These are phyloP conservation scores for Scomber japonicus DNA, from an alignment of 2,113 vertebrate genomes.

Conservation along the genomic window DNA sequence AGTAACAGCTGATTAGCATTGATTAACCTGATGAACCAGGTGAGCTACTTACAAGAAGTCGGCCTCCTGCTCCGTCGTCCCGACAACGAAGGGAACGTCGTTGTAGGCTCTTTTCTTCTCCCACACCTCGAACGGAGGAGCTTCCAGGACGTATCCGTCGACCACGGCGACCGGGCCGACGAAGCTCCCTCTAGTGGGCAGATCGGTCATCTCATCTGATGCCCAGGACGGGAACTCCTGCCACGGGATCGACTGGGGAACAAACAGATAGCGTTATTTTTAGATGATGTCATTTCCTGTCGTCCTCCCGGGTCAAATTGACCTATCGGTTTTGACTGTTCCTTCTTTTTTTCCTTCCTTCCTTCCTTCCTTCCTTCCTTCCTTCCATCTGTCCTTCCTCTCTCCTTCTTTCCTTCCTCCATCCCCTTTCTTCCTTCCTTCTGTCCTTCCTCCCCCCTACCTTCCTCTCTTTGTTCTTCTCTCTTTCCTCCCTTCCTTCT, in stretches of 20 bases:
- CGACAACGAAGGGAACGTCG: conserved; percentile 84
- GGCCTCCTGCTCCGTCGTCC: conserved; percentile 84
- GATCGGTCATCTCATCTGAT: conserved; percentile 64
- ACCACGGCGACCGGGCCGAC: conserved; percentile 78
- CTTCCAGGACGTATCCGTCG: conserved; percentile 82
- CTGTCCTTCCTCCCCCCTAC: no score
- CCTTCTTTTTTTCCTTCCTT: no score
- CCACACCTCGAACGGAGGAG: conserved; percentile 79
- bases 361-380: no score
- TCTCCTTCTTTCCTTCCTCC: no score
- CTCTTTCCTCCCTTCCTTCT: no score
- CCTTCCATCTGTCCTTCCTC: no score
- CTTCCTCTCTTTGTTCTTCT: no score
- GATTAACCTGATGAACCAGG: neutral
- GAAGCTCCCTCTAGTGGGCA: conserved; percentile 75
- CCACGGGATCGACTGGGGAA: conserved; percentile 82
- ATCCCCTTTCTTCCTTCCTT: no score
- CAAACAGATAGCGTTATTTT: neutral
- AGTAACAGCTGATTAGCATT: no score
- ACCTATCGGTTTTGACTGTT: no score
- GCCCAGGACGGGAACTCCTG: conserved; percentile 83
- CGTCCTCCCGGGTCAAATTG: no score
- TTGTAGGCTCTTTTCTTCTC: conserved; percentile 69
- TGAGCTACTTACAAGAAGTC: conserved; percentile 78
- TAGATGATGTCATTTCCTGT: neutral